Evolutionary conservation across 2,797 vertebrate species (phyloP).

Genomic region (Gallirallus australis): DNA sequence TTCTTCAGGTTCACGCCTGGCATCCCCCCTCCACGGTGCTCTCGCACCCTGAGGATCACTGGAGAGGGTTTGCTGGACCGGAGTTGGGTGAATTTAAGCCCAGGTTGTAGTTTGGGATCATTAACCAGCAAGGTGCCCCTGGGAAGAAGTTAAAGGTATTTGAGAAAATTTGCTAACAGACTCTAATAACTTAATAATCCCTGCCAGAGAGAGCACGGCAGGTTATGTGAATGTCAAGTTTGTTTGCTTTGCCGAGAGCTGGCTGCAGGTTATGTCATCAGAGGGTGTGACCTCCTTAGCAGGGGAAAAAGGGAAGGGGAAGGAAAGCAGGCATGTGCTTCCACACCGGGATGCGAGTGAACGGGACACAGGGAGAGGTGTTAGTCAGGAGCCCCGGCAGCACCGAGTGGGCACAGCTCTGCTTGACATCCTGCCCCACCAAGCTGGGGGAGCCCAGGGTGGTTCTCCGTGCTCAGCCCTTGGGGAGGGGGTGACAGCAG

Average conservation of each 20-base stretch:
- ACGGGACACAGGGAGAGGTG: not conserved
- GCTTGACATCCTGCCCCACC: fast-evolving
- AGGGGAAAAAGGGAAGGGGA: not conserved
- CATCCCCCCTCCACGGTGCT: fast-evolving
- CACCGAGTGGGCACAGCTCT: not conserved
- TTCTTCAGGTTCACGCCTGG: not conserved
- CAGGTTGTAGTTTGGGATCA: slow-evolving; percentile 40
- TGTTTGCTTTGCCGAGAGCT: slow-evolving; percentile 51
- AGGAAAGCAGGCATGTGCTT: fast-evolving
- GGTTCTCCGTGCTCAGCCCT: not conserved
- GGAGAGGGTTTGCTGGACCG: not conserved
- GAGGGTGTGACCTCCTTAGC: not conserved
- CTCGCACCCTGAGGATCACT: not conserved
- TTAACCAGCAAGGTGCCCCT: slow-evolving; percentile 67
- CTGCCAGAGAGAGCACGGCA: slow-evolving; percentile 20
- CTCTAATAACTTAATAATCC: slow-evolving; percentile 68
- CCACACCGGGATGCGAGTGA: not conserved
- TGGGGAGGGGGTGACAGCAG: not conserved
- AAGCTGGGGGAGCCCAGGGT: not conserved
- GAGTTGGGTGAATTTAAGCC: slow-evolving; percentile 8
- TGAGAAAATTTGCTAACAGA: slow-evolving; percentile 66
- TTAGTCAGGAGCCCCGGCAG: not conserved
- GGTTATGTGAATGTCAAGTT: slow-evolving; percentile 63
- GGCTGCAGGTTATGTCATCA: slow-evolving; percentile 47
- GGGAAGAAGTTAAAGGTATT: slow-evolving; percentile 61